Evolutionary conservation across 2,113 vertebrate genomes (phyloP), one percentile per base, ranked within the genome.

Genomic region (Illadopsis cleaveri): DNA sequence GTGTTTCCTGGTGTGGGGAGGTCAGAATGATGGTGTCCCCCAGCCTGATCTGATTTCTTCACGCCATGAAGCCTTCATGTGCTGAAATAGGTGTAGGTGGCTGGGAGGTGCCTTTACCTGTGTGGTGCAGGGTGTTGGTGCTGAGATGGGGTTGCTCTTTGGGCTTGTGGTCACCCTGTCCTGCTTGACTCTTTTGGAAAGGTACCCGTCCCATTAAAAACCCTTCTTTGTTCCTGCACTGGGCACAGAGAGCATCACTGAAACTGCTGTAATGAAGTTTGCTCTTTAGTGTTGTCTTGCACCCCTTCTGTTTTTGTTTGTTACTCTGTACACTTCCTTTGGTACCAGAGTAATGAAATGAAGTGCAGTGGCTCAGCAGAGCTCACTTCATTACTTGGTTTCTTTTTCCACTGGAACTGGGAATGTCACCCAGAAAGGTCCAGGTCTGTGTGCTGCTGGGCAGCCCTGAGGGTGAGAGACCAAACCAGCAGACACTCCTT

Each of bases 191-290:
- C 25, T 68, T 85, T n/a, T 45, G 37, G 45, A 62, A 62, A 44
- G 48, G 27, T 27, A 44, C 22, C 19, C 2, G 1, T 28, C 9
- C 18, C 15, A 10, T 70, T 44, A 35, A 56, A 37, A 62, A 11
- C 18, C 31, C 24, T 57, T 65, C 6, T 1, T 30, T 24, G 17
- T 77, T 87, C 5, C 54, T 45, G 6, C 5, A 1, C 2, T 5
- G 3, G 31, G 22, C 30, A 11, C 0, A 0, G 51, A 42, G 48
- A 72, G 30, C 33, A 17, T 33, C 3, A 3, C 60, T 1, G 1
- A 23, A 61, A 61, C 16, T 10, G 38, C 51, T 68, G 78, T 76
- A 93, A 82, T 38, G 35, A 45, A 11, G 56, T 56, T 27, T 53
- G 20, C 33, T 50, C 9, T 66, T 37, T 1, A 38, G 11, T 11